Base-by-base conservation (phyloP, 2,797 vertebrate species). In the Etheostoma perlongum region DNA sequence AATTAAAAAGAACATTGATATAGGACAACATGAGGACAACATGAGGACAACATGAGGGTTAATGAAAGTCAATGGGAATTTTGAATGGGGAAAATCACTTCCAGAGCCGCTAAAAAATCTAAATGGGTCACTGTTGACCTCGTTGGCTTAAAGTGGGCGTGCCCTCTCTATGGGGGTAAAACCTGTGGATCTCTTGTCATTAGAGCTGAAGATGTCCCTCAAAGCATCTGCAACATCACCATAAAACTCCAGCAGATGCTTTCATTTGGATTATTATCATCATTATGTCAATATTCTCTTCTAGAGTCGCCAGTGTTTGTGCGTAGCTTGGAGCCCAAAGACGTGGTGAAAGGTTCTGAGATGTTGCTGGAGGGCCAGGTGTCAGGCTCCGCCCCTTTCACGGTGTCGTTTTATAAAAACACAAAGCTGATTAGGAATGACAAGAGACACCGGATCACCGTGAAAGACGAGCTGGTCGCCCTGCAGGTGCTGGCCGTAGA, bases 281-380 rank as follows among this genome's bases (percentile, higher is more conserved):
- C 19, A 4, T 62, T 4, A 5, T 11, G 36, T 33, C 91, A 76
- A 72, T 94, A 84, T 94, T 81, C 74, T 88, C 64, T 93, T 93
- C 4, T 91, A 99, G 98, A 98, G 66, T 95, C 96, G 2, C 98
- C 98, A 49, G 89, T 94, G 84, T 99, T 99, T 95, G 93, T 94
- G 86, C 97, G 97, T 90, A 94, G 95, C 55, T 95, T 99, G 94
- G 97, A 98, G 79, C 88, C 96, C 69, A 96, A 93, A 89, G 98
- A 99, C 86, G 96, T 97, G 76, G 92, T 99, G 87, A 99, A 97
- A 92, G 97, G 97, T 51, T 96, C 96, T 47, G 97, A 99, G 87
- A 94, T 99, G 89, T 92, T 93, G 84, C 85, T 98, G 82, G 96
- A 99, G 83, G 96, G 95, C 6, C 95, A 97, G 72, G 93, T 98